Evolutionary conservation across 2,888 invertebrate species (phyloP).

Genomic region (Actias luna): DNA sequence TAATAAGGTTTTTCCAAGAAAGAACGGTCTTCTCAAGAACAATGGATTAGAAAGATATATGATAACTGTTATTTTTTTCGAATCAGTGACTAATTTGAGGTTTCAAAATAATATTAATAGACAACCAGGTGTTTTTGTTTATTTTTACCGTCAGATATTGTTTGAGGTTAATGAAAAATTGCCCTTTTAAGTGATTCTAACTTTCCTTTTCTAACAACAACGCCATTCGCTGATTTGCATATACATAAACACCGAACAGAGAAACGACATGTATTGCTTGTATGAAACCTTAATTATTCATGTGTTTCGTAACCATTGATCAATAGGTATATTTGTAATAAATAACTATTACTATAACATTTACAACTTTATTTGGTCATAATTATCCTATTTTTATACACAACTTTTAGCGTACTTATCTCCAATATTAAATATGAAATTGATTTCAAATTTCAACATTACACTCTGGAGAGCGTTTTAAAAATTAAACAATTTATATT

Average conservation of each 20-base stretch:
- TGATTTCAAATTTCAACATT: no score
- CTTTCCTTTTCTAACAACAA: background rate
- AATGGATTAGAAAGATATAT: constrained; percentile 68
- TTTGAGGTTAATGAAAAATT: constrained; percentile 47
- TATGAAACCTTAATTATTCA: no score
- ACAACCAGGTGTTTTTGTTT: constrained; percentile 47
- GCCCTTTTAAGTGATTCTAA: background rate
- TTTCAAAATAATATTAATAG: constrained; percentile 59
- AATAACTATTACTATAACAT: no score
- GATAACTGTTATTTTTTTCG: constrained; percentile 52
- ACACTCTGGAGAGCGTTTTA: no score
- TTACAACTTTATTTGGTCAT: no score
- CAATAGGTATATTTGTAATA: background rate
- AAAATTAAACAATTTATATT: background rate
- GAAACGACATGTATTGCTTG: background rate
- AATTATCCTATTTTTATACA: no score
- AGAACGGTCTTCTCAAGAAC: constrained; percentile 58
- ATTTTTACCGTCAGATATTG: constrained; percentile 45
- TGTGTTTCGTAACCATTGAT: no score
- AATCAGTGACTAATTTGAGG: constrained; percentile 72
- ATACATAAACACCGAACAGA: background rate
- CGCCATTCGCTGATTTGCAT: background rate
- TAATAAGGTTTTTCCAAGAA: constrained; percentile 64
- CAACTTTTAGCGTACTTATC: no score
- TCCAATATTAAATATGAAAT: no score